Evolutionary conservation across 2,113 vertebrate species (phyloP), one percentile per base, ranked within the genome.

Genomic region (Triplophysa tibetana): DNA sequence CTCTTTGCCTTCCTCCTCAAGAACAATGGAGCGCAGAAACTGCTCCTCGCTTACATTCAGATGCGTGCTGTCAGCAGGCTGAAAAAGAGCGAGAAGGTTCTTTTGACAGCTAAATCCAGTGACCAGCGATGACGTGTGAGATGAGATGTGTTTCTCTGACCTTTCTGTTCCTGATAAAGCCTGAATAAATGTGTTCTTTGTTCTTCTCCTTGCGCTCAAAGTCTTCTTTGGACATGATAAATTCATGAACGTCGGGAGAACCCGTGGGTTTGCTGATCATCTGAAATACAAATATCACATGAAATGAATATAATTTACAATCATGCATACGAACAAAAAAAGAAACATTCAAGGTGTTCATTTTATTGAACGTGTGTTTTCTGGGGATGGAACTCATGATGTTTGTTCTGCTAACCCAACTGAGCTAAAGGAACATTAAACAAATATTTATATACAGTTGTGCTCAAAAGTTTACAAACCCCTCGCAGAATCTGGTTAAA

Each of bases 181-280:
- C 92, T 0, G 87, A 92, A 80, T 95, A 99, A 87, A 98, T 92
- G 8, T 93, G 89, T 74, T 97, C 94, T 82, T 93, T 96, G 72
- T 96, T 96, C 85, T 87, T 93, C 83, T 96, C 96, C 83, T 95
- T 99, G 81, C 89, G 94, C 89, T 97, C 92, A 93, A 99, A 99
- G 73, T 96, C 95, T 48, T 97, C 94, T 90, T 98, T 95, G 67
- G 97, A 98, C 83, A 99, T 89, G 13, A 96, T 38, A 87, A 99
- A 91, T 63, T 99, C 97, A 78, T 98, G 97, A 77, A 97, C 95
- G 90, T 99, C 95, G 76, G 94, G 94, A 67, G 93, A 95, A 64
- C 86, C 69, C 17, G 81, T 80, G 58, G 96, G 90, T 85, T 95
- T 98, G 83, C 90, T 98, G 85, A 99, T 97, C 92, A 99, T 96